Evolutionary conservation across 2,797 vertebrate genomes (phyloP), one percentile per base, ranked within the genome.

Genomic region (Gymnopithys bicolor): DNA sequence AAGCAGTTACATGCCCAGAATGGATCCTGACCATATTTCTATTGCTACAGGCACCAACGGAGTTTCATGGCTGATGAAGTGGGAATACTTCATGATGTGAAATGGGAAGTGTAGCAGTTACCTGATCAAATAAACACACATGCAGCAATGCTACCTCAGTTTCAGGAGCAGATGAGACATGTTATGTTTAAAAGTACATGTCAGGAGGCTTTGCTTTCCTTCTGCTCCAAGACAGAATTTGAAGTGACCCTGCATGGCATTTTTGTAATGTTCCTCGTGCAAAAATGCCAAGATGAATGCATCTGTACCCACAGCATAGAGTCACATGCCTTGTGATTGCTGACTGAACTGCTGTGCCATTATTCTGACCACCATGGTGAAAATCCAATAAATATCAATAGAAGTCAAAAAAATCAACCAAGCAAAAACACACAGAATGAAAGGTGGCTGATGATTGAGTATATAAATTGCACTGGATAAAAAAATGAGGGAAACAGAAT

Each of bases 121-220:
- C 4, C 2, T 35, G 8, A 56, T 23, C 23, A 24, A 53, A 33
- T 21, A 64, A 85, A 45, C 2, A 3, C 19, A 7, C 13, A 1
- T 11, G 3, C 18, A 75, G 33, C 41, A 41, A 41, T 41, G 16
- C 41, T 41, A 41, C 16, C 41, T 41, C 39, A 41, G 41, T 48
- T 33, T 55, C 24, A 64, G 77, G 32, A 71, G 27, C 25, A 60
- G 32, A 16, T 2, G 1, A 89, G 1, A 89, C 15, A 11, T 10
- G 12, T 13, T 53, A 7, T 46, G 11, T 14, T 64, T 28, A 37
- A 80, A 76, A 88, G 9, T 3, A 1, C 55, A 64, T 62, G 5
- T 79, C 33, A 60, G 37, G 25, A 68, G 28, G 24, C 25, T 60
- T 71, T 0, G 0, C 41, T 41, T 14, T 30, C 28, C 3, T 1